Base-by-base conservation (phyloP, 2,888 invertebrate species). In the Eueremaeus valkanovi region DNA sequence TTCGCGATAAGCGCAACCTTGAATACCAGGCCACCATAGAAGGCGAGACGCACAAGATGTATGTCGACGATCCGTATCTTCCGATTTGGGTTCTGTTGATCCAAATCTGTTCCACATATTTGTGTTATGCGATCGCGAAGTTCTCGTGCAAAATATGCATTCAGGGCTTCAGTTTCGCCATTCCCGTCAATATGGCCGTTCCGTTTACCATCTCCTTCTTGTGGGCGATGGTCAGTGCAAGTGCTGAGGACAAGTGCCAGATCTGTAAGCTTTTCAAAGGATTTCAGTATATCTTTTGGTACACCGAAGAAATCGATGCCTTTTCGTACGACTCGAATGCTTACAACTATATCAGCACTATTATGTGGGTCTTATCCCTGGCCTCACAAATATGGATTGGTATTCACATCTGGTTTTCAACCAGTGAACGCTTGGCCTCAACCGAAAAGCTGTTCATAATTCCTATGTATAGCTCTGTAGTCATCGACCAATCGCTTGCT, bases 131-230 rank as follows among this genome's bases (percentile, higher is more conserved):
- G 76, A 82, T 84, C 49, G 84, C 83, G 49, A 85, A 86, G 76
- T 84, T 86, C 78, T 85, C 86, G 1, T 87, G 87, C 80, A 85
- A 85, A 78, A 82, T 85, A 21, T 83, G 83, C 77, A 85, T 86
- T 81, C 85, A 86, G 81, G 81, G 81, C 24, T 81, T 84, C 55
- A 83, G 84, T 68, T 86, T 85, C 79, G 82, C 85, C 1, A 78
- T 85, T n/a, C 85, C 86, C 0, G 80, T 86, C 3, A 81, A 81
- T 5, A 77, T 85, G 61, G 81, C 84, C 0, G 82, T 84, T 0
- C 84, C 85, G 0, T 76, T 83, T 1, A 80, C 82, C 11, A 80
- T 84, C 21, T 79, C 80, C 0, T 58, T 80, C 27, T 72, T 83
- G 21, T 78, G 5, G 18, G 13, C 21, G 75, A 81, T 6, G 76